Percentiles rank a stretch among this genome's conserved stretches.
phyloP scores from a whole-genome alignment of 2,888 invertebrate species.

The Itoplectis maculator region DNA sequence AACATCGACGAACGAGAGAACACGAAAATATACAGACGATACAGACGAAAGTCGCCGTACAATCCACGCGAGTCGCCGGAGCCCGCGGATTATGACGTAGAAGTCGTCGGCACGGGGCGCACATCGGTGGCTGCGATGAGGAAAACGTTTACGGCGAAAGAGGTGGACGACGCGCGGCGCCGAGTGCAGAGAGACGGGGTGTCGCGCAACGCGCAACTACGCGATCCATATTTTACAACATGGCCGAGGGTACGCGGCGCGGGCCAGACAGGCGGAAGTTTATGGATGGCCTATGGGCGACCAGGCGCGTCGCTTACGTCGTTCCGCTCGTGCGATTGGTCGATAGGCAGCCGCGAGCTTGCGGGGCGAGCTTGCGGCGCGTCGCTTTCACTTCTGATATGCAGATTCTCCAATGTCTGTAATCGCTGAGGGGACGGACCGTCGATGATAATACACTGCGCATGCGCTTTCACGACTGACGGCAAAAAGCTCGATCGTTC shows the following conservation, averaged over 20 bases:
- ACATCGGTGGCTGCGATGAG: too few relatives aligned
- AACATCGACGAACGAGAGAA: too few relatives aligned
- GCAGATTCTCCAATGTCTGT: constrained; percentile 71
- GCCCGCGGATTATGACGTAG: too few relatives aligned
- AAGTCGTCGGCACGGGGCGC: too few relatives aligned
- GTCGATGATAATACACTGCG: constrained; percentile 82
- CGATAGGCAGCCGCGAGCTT: constrained; percentile 74
- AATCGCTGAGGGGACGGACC: constrained; percentile 72
- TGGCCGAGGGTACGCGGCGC: constrained; percentile 76
- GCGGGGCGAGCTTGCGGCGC: constrained; percentile 36
- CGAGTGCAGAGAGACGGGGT: too few relatives aligned
- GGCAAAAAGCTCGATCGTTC: constrained; percentile 19
- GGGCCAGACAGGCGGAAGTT: constrained; percentile 75
- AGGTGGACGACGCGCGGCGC: too few relatives aligned
- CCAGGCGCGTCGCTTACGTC: constrained; percentile 82
- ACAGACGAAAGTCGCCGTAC: too few relatives aligned
- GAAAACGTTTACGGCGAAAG: too few relatives aligned
- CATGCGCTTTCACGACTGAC: constrained; percentile 66
- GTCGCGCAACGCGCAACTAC: too few relatives aligned
- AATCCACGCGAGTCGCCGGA: too few relatives aligned
- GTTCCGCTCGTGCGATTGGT: constrained; percentile 83
- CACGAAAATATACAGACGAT: too few relatives aligned
- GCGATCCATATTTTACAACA: constrained; percentile 84
- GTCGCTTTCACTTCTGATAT: constrained; percentile 67
- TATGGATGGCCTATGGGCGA: constrained; percentile 82